Base-by-base conservation (phyloP, 1,140 invertebrate species). In the Drosophila pallidifrons region DNA sequence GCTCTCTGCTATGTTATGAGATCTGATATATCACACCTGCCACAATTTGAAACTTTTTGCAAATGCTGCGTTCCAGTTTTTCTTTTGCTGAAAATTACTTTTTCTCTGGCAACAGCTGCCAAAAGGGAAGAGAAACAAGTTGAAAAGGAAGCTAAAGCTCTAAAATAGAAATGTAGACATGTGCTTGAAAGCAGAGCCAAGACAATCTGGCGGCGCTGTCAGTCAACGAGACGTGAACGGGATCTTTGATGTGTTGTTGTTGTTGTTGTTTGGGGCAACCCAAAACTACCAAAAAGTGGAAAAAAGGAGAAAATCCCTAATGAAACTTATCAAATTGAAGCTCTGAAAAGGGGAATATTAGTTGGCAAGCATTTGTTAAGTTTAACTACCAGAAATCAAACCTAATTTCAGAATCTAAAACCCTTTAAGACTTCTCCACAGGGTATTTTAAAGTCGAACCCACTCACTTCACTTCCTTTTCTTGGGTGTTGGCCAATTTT, bases 141-240 rank as follows among this genome's bases (percentile, higher is more conserved):
- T 41, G 13, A 35, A 10, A 65, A 41, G 57, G 11, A 8, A 28
- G 43, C 8, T 38, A 1, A 38, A 38, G 10, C 30, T 25, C 20
- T 38, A 51, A 55, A 30, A 13, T 43, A 16, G 55, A 60, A 74
- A 38, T 64, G 43, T 20, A 63, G 79, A 75, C 61, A 75, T 81
- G 58, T 78, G 78, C 58, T 75, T 67, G 63, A 69, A 68, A 82
- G 51, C 65, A 46, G 55, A 66, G 70, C 75, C 79, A 82, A 82
- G 82, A 82, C 82, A 87, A 78, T 64, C 58, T 78, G 82, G 70
- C 70, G 78, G 35, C 75, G 78, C 54, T 54, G 71, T 77, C 71
- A 72, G 64, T 74, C 75, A 63, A 66, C 52, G 38, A 45, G 51
- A 64, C 16, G 8, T 30, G 25, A n/a, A 28, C 2, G 35, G 41